Percentiles rank a stretch among this genome's conserved stretches.
Evolutionary conservation across 2,113 vertebrate species (phyloP).

Genomic region (Fukomys damarensis): DNA sequence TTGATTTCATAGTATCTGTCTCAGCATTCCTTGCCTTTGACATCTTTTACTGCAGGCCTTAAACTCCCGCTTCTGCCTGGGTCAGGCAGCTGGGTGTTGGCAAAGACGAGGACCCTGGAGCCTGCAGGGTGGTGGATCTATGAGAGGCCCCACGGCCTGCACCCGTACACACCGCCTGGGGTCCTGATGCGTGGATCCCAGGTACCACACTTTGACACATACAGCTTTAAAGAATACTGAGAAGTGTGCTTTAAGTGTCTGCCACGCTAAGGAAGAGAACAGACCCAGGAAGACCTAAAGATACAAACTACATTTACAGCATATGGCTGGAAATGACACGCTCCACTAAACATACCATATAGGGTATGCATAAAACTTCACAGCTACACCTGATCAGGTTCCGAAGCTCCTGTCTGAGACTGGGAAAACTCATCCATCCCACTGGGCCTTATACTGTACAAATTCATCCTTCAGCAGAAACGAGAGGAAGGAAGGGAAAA

Average conservation of each 20-base stretch:
- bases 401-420: neutral
- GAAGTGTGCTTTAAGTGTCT: neutral
- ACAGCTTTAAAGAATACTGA: neutral
- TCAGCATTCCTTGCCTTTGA: neutral
- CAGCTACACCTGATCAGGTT: neutral
- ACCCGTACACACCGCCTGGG: too few species aligned
- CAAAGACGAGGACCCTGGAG: neutral
- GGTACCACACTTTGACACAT: neutral
- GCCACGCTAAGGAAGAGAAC: neutral
- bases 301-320: neutral
- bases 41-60: neutral
- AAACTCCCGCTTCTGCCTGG: neutral
- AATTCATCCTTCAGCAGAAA: neutral
- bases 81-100: neutral
- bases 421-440: neutral
- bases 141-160: too few species aligned
- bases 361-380: accelerated
- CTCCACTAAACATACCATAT: accelerated
- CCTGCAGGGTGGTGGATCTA: neutral
- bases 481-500: neutral
- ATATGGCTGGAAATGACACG: neutral
- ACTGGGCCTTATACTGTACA: neutral
- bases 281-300: neutral
- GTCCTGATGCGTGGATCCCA: neutral
- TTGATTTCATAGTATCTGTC: neutral